These are phyloP conservation scores for Torymus aiolomorphi DNA, from an alignment of 2,888 invertebrate species.

Conservation along the genomic window DNA sequence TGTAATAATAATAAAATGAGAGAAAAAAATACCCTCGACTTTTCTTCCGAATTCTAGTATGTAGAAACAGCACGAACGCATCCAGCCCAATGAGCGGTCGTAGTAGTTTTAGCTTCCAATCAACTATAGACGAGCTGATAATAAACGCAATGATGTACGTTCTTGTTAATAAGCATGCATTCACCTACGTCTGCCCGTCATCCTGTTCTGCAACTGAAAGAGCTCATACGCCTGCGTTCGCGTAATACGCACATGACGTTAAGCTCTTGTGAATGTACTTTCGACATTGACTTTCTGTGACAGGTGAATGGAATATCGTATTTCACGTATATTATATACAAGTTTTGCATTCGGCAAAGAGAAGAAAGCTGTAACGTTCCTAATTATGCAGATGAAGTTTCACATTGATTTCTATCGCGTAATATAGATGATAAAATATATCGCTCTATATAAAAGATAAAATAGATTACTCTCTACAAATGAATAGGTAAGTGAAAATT, in stretches of 20 bases:
- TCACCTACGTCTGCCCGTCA: background rate
- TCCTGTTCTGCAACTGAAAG: constrained; percentile 4
- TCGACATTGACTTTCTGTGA: background rate
- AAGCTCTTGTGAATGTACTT: background rate
- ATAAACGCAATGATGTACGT: constrained; percentile 19
- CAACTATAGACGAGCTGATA: constrained; percentile 15
- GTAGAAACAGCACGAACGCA: too few species aligned
- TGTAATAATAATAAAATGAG: too few species aligned
- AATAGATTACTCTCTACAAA: too few species aligned
- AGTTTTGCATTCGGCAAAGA: background rate
- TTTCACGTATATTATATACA: background rate
- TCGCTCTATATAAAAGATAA: constrained; percentile 3
- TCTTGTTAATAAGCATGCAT: constrained; percentile 14
- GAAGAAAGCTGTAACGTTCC: background rate
- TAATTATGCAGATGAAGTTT: constrained; percentile 47
- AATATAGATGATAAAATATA: constrained; percentile 6
- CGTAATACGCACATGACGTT: background rate
- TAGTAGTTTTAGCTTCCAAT: background rate
- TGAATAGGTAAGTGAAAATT: too few species aligned
- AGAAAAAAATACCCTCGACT: too few species aligned
- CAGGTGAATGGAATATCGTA: background rate
- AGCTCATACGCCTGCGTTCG: background rate
- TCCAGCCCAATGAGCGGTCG: too few species aligned
- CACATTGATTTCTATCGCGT: constrained; percentile 9
- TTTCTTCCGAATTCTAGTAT: too few species aligned